Evolutionary conservation across 2,888 invertebrate genomes (phyloP), one percentile per base, ranked within the genome.

Genomic region (Adineta ricciae): DNA sequence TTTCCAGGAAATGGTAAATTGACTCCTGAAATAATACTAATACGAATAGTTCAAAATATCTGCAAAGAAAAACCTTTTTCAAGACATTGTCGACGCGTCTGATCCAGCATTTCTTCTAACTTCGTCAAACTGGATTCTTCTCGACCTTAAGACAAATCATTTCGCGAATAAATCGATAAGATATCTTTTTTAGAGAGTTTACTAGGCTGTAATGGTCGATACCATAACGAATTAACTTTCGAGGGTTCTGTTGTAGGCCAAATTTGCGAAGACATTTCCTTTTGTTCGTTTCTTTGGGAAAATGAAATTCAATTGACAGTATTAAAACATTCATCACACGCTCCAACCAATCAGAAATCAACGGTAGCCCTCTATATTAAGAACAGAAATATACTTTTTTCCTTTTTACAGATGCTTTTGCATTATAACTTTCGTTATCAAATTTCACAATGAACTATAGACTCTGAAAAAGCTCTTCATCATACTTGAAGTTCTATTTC

Each of bases 201-300:
- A 78, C 78, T 14, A 16, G 78, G 41, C n/a, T 78, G 78, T n/a
- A 78, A 78, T n/a, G 78, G 78, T n/a, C 78, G 78, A 78, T 41
- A 78, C 78, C 78, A 78, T n/a, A 38, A 41, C 41, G 41, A 78
- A 78, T 38, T 78, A 24, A 78, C 78, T 78, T 41, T 38, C 14
- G 78, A 78, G 24, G n/a, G 38, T 78, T 78, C 41, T 41, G 41
- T 9, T 0, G n/a, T 41, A n/a, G 78, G 78, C 78, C 78, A 78
- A 41, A 78, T 21, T n/a, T 78, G n/a, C 24, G 41, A 41, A 41
- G 78, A 41, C 78, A 78, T 78, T 8, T 24, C 2, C 38, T 14
- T 27, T 64, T n/a, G n/a, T 56, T 56, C 27, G 56, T 27, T 56
- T 56, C 2, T 3, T 14, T 8, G 14, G 1, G 0, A n/a, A 50